These are phyloP conservation scores for Agrochola lychnidis DNA, from an alignment of 2,888 invertebrate genomes.

Conservation along the genomic window DNA sequence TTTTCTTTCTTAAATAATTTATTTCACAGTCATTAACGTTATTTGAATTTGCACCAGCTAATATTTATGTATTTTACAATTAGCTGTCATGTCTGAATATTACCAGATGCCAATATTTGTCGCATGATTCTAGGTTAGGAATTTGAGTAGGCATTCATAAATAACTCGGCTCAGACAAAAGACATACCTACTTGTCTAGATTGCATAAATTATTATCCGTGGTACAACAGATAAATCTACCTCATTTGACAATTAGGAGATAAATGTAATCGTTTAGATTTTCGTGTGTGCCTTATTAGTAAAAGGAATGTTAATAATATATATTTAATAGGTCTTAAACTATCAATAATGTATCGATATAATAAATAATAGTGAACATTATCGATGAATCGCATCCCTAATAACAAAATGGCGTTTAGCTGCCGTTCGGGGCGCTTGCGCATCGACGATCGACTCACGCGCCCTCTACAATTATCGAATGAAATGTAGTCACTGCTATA, in stretches of 20 bases:
- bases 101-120: constrained; percentile 45
- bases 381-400: constrained; percentile 71
- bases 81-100: constrained; percentile 44
- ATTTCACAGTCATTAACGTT: constrained; percentile 7
- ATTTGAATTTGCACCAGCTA: constrained; percentile 18
- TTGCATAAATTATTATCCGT: constrained; percentile 58
- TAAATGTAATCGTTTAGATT: constrained; percentile 48
- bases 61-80: constrained; percentile 39
- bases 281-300: constrained; percentile 46
- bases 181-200: constrained; percentile 59
- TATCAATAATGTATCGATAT: constrained; percentile 57
- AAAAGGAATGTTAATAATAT: constrained; percentile 29
- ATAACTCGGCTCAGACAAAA: constrained; percentile 58
- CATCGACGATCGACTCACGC: constrained; percentile 75
- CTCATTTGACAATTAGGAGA: constrained; percentile 57
- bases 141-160: constrained; percentile 62
- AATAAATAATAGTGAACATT: constrained; percentile 61
- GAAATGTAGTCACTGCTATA: constrained; percentile 80
- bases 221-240: constrained; percentile 58
- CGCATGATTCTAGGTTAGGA: constrained; percentile 48
- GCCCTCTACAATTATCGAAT: constrained; percentile 83
- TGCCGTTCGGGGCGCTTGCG: constrained; percentile 80
- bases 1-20: constrained; percentile 17
- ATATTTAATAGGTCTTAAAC: constrained; percentile 33
- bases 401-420: constrained; percentile 82